Conservation (phyloP, 2,888 invertebrate species). For the Sialis fuliginosa region DNA sequence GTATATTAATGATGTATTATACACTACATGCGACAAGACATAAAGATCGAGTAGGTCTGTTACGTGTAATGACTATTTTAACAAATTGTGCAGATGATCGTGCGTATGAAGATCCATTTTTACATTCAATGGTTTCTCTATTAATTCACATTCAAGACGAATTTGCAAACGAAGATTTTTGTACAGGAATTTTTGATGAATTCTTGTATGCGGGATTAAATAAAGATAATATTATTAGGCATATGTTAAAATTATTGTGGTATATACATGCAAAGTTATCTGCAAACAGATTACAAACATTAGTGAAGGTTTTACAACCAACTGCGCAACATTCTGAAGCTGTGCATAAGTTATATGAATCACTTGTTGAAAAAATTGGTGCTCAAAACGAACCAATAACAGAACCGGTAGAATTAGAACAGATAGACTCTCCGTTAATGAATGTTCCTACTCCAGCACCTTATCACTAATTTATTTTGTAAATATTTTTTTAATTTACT, state of each 20-base stretch:
- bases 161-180: constrained; percentile 85
- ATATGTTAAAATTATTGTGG: constrained; percentile 79
- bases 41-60: constrained; percentile 61
- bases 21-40: constrained; percentile 72
- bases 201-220: constrained; percentile 82
- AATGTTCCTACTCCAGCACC: constrained; percentile 71
- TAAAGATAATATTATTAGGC: constrained; percentile 81
- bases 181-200: constrained; percentile 88
- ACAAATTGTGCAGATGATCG: constrained; percentile 82
- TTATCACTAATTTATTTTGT: constrained; percentile 26
- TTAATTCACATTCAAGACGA: constrained; percentile 82
- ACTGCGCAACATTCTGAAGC: constrained; percentile 69
- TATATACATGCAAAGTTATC: constrained; percentile 78
- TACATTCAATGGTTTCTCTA: constrained; percentile 76
- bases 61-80: constrained; percentile 76
- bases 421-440: constrained; percentile 68
- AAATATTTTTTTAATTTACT: not conserved
- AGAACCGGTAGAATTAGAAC: constrained; percentile 47
- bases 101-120: constrained; percentile 87
- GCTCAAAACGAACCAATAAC: constrained; percentile 43
- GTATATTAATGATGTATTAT: constrained; percentile 88
- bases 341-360: constrained; percentile 61
- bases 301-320: constrained; percentile 65
- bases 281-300: constrained; percentile 53
- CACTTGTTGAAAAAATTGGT: constrained; percentile 62